These are phyloP conservation scores for Eugnorisma glareosa DNA, from an alignment of 2,888 invertebrate species.

Conservation along the genomic window DNA sequence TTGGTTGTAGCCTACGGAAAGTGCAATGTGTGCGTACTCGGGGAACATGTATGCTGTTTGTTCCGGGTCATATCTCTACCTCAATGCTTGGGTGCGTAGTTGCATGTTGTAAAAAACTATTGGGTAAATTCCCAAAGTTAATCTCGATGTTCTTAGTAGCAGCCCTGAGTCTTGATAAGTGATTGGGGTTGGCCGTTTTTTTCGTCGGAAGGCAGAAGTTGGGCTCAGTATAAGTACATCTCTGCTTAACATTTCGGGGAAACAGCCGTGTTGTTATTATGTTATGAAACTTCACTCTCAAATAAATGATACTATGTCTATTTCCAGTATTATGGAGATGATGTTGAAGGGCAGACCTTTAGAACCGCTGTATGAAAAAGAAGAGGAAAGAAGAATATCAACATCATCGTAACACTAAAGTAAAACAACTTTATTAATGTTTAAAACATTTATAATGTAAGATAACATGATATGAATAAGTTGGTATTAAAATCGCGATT, in stretches of 20 bases:
- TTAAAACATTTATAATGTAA: slow-evolving; percentile 28
- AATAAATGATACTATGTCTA: slow-evolving; percentile 13
- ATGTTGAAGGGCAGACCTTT: slow-evolving; percentile 77
- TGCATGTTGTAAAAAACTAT: neutral
- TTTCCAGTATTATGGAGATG: slow-evolving; percentile 80
- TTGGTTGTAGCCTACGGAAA: neutral
- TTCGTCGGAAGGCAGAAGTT: neutral
- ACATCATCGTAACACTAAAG: slow-evolving; percentile 28
- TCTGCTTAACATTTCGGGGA: neutral
- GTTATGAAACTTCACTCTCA: neutral
- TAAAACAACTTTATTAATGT: slow-evolving; percentile 21
- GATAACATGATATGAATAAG: slow-evolving; percentile 15
- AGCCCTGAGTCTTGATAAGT: neutral
- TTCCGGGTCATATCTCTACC: neutral
- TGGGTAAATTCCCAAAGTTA: neutral
- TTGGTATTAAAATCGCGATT: slow-evolving; percentile 25
- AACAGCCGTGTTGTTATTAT: neutral
- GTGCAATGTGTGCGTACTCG: neutral
- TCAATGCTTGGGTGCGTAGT: neutral
- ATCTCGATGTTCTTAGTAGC: neutral
- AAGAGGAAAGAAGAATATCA: slow-evolving; percentile 63
- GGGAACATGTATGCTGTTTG: neutral
- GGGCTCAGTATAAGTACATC: neutral
- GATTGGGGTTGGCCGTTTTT: neutral
- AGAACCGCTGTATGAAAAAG: slow-evolving; percentile 71